Base-by-base conservation (phyloP, 2,888 invertebrate species). In the Bruchidius siliquastri region DNA sequence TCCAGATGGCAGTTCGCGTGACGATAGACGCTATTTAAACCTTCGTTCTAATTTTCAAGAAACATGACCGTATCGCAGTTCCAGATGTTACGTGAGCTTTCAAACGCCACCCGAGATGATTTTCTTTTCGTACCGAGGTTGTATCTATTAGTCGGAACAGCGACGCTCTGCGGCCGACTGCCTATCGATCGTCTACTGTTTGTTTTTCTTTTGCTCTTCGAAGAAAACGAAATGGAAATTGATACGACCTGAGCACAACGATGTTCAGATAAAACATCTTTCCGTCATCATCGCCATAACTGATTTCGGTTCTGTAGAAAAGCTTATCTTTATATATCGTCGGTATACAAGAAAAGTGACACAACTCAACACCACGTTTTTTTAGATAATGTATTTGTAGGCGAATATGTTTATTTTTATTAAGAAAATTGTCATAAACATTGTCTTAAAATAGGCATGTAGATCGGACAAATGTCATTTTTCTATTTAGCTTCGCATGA, bases 81-180 rank as follows among this genome's bases (percentile, higher is more conserved):
- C 73, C 74, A 74, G 74, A 74, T 74, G 74, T 73, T 71, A 18
- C 67, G n/a, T 20, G 13, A 49, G 22, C 66, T 68, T 21, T 68
- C 26, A 72, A 71, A 70, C 49, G 8, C 49, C 18, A 49, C 18
- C 13, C 49, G 1, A 49, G 49, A 49, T 49, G 49, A 49, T 49
- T 13, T 49, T 49, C 49, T 49, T 49, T 49, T 8, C 49, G 49
- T 13, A 49, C 10, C 49, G 49, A 49, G 1, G 49, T 49, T 49
- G 49, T 49, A 49, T 49, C 49, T 49, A 49, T 49, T 49, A 49
- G 6, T 49, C 49, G 49, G 18, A 13, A 49, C 49, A 49, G 49
- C 49, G 1, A 13, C 49, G 49, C 18, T 49, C 49, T 49, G n/a
- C n/a, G n/a, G n/a, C n/a, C n/a, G n/a, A 18, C 18, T 13, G 49